Evolutionary conservation across 2,888 invertebrate species (phyloP).

Genomic region (Philereme vetulata): DNA sequence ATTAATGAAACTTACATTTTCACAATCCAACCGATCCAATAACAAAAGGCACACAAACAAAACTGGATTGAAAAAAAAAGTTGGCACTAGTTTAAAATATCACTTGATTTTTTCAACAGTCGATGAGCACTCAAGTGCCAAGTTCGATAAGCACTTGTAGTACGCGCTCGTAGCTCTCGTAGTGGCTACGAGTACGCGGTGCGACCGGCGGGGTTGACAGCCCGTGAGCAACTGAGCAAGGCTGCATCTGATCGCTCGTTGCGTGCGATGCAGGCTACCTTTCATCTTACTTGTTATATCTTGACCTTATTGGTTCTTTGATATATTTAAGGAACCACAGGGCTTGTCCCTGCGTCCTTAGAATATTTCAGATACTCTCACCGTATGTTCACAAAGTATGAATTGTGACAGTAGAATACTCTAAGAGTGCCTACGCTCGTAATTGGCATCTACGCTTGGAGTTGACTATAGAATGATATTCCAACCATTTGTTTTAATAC

Average conservation of each 20-base stretch:
- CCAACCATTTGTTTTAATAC: too few species aligned
- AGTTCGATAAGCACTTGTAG: conserved; percentile 50
- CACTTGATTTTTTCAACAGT: conserved; percentile 33
- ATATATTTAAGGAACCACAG: background rate
- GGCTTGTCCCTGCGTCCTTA: too few species aligned
- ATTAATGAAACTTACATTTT: conserved; percentile 22
- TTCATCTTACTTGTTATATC: conserved; percentile 6
- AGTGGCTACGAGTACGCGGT: conserved; percentile 33
- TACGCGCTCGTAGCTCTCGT: conserved; percentile 44
- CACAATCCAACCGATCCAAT: conserved; percentile 35
- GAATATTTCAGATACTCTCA: too few species aligned
- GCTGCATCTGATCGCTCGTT: conserved; percentile 51
- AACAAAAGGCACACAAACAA: conserved; percentile 25
- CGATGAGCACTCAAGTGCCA: conserved; percentile 36
- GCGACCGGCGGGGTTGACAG: conserved; percentile 48
- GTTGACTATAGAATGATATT: too few species aligned
- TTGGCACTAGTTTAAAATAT: conserved; percentile 35
- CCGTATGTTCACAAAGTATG: too few species aligned
- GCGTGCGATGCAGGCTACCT: conserved; percentile 47
- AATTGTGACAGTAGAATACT: too few species aligned
- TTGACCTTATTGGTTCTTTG: background rate
- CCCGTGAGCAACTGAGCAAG: conserved; percentile 62
- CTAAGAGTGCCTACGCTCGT: too few species aligned
- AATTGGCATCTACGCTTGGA: too few species aligned
- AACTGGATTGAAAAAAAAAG: conserved; percentile 27